These are phyloP conservation scores for Zygothrica quintamaculata DNA, from an alignment of 2,888 invertebrate species.

Conservation along the genomic window DNA sequence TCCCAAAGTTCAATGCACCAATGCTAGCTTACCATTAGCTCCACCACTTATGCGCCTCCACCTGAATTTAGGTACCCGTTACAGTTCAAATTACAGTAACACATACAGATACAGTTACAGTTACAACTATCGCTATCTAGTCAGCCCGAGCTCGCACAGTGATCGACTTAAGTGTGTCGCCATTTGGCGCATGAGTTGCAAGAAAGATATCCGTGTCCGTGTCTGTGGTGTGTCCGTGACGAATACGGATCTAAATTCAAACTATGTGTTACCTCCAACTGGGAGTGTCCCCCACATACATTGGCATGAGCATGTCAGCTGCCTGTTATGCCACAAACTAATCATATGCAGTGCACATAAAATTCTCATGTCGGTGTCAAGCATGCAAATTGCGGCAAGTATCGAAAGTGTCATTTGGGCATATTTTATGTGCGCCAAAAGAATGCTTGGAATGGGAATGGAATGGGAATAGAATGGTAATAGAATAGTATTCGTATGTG, in stretches of 20 bases:
- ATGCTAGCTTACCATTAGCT: too few species aligned
- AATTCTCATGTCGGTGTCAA: slow-evolving; percentile 66
- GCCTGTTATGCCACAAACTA: slow-evolving; percentile 26
- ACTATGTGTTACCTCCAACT: background rate
- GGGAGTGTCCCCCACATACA: background rate
- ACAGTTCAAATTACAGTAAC: too few species aligned
- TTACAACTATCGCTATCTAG: slow-evolving; percentile 43
- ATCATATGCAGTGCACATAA: slow-evolving; percentile 41
- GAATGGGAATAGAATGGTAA: slow-evolving; percentile 5
- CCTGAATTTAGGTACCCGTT: background rate
- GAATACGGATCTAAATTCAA: background rate
- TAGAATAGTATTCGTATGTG: background rate
- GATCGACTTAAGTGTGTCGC: slow-evolving; percentile 71
- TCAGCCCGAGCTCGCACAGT: slow-evolving; percentile 36
- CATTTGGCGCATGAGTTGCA: slow-evolving; percentile 35
- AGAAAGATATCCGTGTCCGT: slow-evolving; percentile 1
- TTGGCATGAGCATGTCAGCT: slow-evolving; percentile 16
- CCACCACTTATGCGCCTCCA: slow-evolving; percentile 15
- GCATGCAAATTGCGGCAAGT: slow-evolving; percentile 70
- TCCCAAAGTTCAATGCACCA: slow-evolving; percentile 66
- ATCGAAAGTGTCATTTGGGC: slow-evolving; percentile 71
- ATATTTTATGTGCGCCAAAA: slow-evolving; percentile 45
- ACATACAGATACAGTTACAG: too few species aligned
- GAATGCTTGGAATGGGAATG: too few species aligned
- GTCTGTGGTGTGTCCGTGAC: slow-evolving; percentile 10